phyloP scores from a whole-genome alignment of 2,113 vertebrate species.

The Formicarius rufipectus region DNA sequence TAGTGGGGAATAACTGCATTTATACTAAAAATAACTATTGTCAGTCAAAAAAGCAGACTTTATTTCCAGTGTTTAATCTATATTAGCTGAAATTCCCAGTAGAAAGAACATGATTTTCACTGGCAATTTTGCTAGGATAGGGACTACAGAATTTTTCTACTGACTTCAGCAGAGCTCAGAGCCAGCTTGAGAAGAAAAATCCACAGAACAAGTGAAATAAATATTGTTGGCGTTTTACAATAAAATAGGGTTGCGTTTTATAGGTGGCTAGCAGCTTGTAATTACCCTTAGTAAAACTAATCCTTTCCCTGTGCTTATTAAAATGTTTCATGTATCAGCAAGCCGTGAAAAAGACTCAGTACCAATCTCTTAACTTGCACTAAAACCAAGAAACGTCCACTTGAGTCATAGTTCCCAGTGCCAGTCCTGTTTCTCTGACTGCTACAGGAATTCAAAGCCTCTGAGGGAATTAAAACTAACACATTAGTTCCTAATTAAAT shows the following conservation, averaged over 20 bases:
- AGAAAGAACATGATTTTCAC: not conserved
- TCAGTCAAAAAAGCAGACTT: not conserved
- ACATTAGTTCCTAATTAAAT: slow-evolving; percentile 50
- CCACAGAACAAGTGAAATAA: slow-evolving; percentile 24
- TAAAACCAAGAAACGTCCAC: not conserved
- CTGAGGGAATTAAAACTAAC: slow-evolving; percentile 55
- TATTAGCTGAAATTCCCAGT: not conserved
- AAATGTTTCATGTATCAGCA: slow-evolving; percentile 46
- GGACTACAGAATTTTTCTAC: not conserved
- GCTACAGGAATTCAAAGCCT: slow-evolving; percentile 15
- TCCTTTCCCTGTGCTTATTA: slow-evolving; percentile 51
- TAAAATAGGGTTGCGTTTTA: slow-evolving; percentile 42
- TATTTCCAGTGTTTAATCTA: not conserved
- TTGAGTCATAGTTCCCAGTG: slow-evolving; percentile 45
- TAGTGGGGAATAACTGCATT: not conserved
- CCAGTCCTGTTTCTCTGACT: slow-evolving; percentile 13
- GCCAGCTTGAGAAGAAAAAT: not conserved
- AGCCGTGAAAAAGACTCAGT: not conserved
- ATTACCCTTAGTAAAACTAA: slow-evolving; percentile 58
- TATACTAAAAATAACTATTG: slow-evolving; percentile 25
- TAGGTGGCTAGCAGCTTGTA: slow-evolving; percentile 52
- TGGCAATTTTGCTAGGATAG: not conserved
- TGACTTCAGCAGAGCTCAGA: not conserved
- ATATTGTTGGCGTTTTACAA: slow-evolving; percentile 28
- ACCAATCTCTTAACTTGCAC: not conserved